Evolutionary conservation across 2,797 vertebrate genomes (phyloP).

Genomic region (Leptatherina wallacei): DNA sequence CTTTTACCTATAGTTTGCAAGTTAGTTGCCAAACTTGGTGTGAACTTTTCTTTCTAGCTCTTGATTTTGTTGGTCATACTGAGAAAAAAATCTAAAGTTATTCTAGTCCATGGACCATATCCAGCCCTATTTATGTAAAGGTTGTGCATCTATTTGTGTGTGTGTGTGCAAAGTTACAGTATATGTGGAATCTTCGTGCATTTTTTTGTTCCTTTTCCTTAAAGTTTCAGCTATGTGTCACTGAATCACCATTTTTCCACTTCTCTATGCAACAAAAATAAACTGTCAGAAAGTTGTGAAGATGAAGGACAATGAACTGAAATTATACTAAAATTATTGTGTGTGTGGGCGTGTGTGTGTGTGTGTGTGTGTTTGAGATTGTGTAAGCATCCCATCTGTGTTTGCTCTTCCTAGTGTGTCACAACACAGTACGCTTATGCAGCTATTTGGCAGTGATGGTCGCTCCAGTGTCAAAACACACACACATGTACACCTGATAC

Average conservation of each 20-base stretch:
- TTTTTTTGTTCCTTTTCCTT: conserved; percentile 31
- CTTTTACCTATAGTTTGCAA: not conserved
- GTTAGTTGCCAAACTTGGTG: not conserved
- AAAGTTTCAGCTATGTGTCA: conserved; percentile 54
- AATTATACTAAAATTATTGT: conserved; percentile 37
- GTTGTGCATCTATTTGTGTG: conserved; percentile 15
- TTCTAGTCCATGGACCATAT: not conserved
- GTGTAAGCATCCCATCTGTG: conserved; percentile 56
- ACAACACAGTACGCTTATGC: conserved; percentile 49
- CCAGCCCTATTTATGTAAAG: not conserved
- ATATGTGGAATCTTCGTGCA: conserved; percentile 36
- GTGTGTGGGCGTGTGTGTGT: conserved; percentile 32
- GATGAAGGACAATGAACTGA: conserved; percentile 61
- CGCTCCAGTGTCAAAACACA: conserved; percentile 62
- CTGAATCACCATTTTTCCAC: conserved; percentile 39
- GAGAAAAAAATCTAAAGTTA: not conserved
- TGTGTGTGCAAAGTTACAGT: not conserved
- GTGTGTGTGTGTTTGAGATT: conserved; percentile 20
- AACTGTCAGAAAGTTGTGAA: conserved; percentile 73
- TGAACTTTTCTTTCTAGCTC: not conserved
- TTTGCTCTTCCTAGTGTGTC: conserved; percentile 64
- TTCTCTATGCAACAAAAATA: conserved; percentile 70
- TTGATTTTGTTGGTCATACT: not conserved
- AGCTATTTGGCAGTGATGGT: conserved; percentile 74
- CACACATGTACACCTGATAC: conserved; percentile 36